Base-by-base conservation (phyloP, 2,797 vertebrate species). In the Semaprochilodus insignis region DNA sequence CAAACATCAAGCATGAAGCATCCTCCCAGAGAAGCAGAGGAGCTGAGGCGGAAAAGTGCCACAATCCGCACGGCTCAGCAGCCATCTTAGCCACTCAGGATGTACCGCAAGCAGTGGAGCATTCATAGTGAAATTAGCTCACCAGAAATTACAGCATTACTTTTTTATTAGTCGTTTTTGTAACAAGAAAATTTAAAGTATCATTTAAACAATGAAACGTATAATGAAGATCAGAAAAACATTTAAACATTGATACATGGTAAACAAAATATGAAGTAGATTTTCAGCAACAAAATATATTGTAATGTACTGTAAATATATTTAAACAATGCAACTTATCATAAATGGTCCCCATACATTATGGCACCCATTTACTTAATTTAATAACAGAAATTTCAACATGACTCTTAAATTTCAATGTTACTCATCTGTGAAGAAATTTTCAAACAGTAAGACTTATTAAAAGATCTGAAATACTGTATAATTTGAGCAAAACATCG, bases 11-110 rank as follows among this genome's bases (percentile, higher is more conserved):
- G 52, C 19, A 57, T 55, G 59, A 78, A 65, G 60, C 52, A 65
- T 63, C 31, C 27, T 54, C 52, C 72, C 54, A 34, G 54, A 74
- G 72, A n/a, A 14, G 54, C 72, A 59, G 54, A 57, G 67, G 19
- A 71, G 44, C 40, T 71, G 36, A 71, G 67, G 67, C 36, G n/a
- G 67, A 71, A 71, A 71, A 71, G 44, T 48, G 44, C 19, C 67
- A 71, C 67, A 7, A 71, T 40, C 67, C 5, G 21, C 15, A n/a
- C 11, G n/a, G 14, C 40, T 7, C 54, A 52, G 48, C 21, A 72
- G 40, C 72, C 25, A 57, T 36, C 27, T 27, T 55, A 21, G 51
- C 27, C 19, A 14, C n/a, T 74, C 27, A 36, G 31, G 23, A 74
- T 16, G 31, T 6, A 57, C 6, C 27, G 19, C 31, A 40, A n/a